Percentiles rank a stretch among this genome's conserved stretches.
phyloP scores from a whole-genome alignment of 1,140 invertebrate species.

The Linepithema humile region DNA sequence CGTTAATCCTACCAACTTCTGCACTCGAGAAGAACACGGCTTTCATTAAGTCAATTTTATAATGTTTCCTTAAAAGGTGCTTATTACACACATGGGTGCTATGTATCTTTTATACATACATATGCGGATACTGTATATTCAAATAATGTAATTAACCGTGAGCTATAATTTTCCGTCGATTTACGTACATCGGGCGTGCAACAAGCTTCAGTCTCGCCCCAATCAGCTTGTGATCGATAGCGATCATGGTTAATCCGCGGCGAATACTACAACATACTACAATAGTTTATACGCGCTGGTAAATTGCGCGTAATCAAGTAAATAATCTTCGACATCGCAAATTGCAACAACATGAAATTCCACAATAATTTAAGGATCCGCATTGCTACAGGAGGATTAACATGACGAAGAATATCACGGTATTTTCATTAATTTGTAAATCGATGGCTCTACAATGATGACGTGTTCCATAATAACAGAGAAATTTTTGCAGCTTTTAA shows the following conservation, averaged over 20 bases:
- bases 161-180: constrained; percentile 16
- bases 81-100: neutral
- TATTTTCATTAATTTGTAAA: constrained; percentile 19
- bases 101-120: neutral
- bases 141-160: constrained; percentile 5
- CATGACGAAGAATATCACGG: neutral
- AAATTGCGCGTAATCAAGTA: constrained; percentile 14
- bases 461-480: constrained; percentile 23
- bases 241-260: neutral
- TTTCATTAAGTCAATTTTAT: constrained; percentile 34
- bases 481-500: constrained; percentile 33
- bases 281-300: neutral
- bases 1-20: constrained; percentile 12
- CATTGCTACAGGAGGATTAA: neutral
- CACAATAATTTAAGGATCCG: neutral
- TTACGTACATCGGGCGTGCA: neutral
- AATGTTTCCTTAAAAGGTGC: neutral
- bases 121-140: neutral
- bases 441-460: constrained; percentile 12
- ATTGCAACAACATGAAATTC: neutral
- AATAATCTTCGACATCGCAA: neutral
- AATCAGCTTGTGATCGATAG: constrained; percentile 25
- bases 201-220: neutral
- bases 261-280: neutral
- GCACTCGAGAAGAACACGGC: neutral